These are phyloP conservation scores for Sitophilus oryzae DNA, from an alignment of 1,140 invertebrate genomes.

Conservation along the genomic window DNA sequence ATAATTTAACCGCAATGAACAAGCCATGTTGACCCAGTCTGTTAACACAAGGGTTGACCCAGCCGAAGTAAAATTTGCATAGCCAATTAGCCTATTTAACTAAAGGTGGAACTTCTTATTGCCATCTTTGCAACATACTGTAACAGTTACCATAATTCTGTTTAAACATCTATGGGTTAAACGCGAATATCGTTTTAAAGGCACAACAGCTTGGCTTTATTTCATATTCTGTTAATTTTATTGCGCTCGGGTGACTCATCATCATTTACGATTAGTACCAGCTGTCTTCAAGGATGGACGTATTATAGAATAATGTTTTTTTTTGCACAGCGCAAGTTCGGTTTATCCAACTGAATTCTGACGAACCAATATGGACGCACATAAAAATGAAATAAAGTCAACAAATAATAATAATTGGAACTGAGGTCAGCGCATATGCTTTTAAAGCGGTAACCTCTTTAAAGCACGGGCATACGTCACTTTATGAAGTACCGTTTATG, in stretches of 20 bases:
- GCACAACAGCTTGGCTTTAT: too few relatives aligned
- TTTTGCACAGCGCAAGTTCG: background rate
- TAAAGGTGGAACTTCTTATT: background rate
- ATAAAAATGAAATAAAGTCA: too few relatives aligned
- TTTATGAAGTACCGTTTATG: conserved; percentile 4
- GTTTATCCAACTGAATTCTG: too few relatives aligned
- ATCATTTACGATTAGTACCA: background rate
- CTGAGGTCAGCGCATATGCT: background rate
- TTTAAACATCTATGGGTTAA: too few relatives aligned
- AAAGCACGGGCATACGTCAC: conserved; percentile 4
- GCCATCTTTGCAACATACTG: background rate
- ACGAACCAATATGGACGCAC: too few relatives aligned
- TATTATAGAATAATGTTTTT: too few relatives aligned
- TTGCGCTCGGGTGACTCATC: background rate
- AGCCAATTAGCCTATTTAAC: background rate
- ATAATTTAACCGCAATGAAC: background rate
- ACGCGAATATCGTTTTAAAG: too few relatives aligned
- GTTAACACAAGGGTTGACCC: background rate
- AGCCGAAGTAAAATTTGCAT: background rate
- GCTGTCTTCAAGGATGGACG: background rate
- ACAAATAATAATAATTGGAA: too few relatives aligned
- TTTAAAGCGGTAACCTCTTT: background rate
- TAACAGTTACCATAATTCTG: too few relatives aligned
- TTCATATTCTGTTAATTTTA: background rate
- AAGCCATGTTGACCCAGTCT: background rate